Evolutionary conservation across 2,113 vertebrate genomes (phyloP), one percentile per base, ranked within the genome.

Genomic region (Castor canadensis): DNA sequence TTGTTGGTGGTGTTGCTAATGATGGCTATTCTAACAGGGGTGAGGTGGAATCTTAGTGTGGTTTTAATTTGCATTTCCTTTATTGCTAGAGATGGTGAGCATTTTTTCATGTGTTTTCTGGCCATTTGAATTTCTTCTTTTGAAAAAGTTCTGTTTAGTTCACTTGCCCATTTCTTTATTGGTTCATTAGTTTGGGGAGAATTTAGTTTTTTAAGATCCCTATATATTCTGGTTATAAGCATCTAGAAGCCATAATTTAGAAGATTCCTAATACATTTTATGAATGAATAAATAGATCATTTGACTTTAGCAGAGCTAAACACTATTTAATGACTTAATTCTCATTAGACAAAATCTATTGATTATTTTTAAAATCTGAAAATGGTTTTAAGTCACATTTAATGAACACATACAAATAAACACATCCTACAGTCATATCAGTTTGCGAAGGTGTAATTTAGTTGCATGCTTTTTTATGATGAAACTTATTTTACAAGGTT

Each of bases 271-370:
- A 38, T 82, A 30, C 28, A 69, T 77, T 89, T 91, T 73, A 43
- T 79, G 45, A 95, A 91, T 87, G 69, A 88, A 56, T 52, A 26
- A 66, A 40, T 79, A 17, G 16, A 54, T 94, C 73, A 94, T 75
- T 95, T 89, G 52, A 73, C 28, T 87, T 72, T 24, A 76, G 58
- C 20, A 72, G 38, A 64, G 22, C 15, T 54, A 38, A 95, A 87
- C 10, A 71, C 26, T 28, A 24, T n/a, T 89, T 49, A 71, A 6
- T 83, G 52, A 19, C 67, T 95, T 60, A 80, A 45, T 87, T 69
- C 13, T 56, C 13, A 87, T 77, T 93, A 62, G 32, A 87, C 2
- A 79, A 83, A 89, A n/a, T 75, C 20, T 24, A 60, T 52, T 93
- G 80, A 52, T 54, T 92, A 54, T 85, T 91, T 82, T 16, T 16